Conservation (phyloP, 2,113 vertebrate genomes). For the Atrichornis clamosus region DNA sequence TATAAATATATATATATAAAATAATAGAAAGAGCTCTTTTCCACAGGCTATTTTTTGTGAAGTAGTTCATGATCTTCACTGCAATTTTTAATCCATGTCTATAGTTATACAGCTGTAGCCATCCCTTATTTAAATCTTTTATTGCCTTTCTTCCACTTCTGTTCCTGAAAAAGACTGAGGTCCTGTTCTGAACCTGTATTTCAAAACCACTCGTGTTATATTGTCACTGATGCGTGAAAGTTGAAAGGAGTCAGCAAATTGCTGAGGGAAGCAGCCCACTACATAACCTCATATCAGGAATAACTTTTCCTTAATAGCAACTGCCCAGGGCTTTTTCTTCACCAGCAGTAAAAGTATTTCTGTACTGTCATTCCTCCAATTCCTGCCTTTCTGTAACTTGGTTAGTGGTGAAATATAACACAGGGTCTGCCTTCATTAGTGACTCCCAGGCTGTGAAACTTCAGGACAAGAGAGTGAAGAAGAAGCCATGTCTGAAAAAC, state of each 20-base stretch:
- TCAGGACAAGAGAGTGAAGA: neutral
- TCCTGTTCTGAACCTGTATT: neutral
- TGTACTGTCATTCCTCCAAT: neutral
- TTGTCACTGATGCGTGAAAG: neutral
- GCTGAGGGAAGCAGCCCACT: neutral
- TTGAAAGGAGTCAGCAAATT: neutral
- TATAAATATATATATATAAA: neutral
- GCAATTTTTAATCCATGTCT: neutral
- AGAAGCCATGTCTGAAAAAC: neutral
- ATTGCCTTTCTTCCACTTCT: neutral
- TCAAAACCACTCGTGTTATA: neutral
- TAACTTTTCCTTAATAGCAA: neutral
- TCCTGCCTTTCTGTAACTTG: neutral
- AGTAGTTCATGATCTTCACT: neutral
- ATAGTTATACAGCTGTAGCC: neutral
- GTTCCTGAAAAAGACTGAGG: neutral
- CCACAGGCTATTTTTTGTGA: neutral
- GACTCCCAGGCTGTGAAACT: neutral
- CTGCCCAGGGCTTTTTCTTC: neutral
- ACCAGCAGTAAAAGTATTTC: neutral
- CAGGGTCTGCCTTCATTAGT: neutral
- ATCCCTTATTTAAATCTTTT: neutral
- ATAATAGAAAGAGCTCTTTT: neutral
- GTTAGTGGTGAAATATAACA: neutral
- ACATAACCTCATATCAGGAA: neutral